These are phyloP conservation scores for Thereuonema tuberculata DNA, from an alignment of 1,140 invertebrate species.

Conservation along the genomic window DNA sequence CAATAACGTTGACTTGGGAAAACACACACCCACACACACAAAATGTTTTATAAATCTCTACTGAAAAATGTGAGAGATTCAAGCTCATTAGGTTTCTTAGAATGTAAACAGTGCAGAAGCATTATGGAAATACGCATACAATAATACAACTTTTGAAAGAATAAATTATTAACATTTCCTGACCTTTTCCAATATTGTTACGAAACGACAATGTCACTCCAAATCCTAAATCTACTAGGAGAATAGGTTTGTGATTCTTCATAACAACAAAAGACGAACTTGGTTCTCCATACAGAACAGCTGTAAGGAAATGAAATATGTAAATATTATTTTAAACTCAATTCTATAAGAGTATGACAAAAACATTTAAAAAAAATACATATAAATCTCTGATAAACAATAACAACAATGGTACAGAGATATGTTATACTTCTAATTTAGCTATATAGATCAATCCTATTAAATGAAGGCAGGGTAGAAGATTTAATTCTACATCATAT, in stretches of 20 bases:
- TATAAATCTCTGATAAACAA: neutral
- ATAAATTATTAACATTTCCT: too few species aligned
- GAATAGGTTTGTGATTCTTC: neutral
- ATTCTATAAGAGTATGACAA: neutral
- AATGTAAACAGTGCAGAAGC: too few species aligned
- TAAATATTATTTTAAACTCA: neutral
- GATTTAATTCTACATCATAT: neutral
- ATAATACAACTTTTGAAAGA: too few species aligned
- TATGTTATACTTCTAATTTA: neutral
- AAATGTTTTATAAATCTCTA: too few species aligned
- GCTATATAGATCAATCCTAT: neutral
- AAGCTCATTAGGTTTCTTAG: too few species aligned
- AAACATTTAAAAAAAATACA: neutral
- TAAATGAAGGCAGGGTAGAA: neutral
- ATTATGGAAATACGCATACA: too few species aligned
- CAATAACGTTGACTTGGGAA: too few species aligned
- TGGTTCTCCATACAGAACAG: constrained; percentile 5
- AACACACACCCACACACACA: too few species aligned
- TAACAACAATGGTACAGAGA: neutral
- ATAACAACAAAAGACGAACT: constrained; percentile 10
- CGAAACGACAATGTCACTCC: neutral
- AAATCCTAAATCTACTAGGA: constrained; percentile 12
- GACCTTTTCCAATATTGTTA: neutral
- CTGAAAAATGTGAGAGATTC: too few species aligned
- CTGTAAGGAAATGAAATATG: neutral